phyloP scores from a whole-genome alignment of 2,797 vertebrate species.

The Parauchenoglanis ngamensis region DNA sequence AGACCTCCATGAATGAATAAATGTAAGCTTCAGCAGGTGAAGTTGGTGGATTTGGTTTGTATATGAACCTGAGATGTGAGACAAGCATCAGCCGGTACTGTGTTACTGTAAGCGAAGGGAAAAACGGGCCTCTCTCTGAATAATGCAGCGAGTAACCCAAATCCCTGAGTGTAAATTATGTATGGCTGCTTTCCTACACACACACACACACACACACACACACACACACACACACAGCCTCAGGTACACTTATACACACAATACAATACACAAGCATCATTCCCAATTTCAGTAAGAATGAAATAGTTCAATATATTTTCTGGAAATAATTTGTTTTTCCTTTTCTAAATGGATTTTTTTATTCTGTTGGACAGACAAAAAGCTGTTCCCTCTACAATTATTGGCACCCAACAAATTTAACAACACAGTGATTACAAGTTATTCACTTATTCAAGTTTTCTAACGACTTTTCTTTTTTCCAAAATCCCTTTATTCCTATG shows the following conservation, averaged over 20 bases:
- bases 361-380: background rate
- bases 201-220: conserved; percentile 45
- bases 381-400: background rate
- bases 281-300: background rate
- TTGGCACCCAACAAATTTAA: background rate
- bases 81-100: background rate
- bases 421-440: background rate
- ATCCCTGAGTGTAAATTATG: conserved; percentile 51
- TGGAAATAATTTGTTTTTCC: background rate
- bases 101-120: conserved; percentile 38
- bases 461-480: background rate
- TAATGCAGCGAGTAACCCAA: conserved; percentile 55
- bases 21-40: background rate
- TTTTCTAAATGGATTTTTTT: background rate
- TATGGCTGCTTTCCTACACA: conserved; percentile 41
- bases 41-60: background rate
- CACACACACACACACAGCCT: background rate
- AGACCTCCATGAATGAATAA: background rate
- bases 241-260: background rate
- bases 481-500: background rate
- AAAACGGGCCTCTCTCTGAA: conserved; percentile 46
- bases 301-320: background rate
- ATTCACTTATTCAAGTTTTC: background rate
- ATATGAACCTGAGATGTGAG: conserved; percentile 3
- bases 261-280: background rate